A percentile compares a stretch with the other conserved stretches of the same genome.
These are phyloP conservation scores for Corydoras maculifer DNA, from an alignment of 2,113 vertebrate genomes.

Conservation along the genomic window DNA sequence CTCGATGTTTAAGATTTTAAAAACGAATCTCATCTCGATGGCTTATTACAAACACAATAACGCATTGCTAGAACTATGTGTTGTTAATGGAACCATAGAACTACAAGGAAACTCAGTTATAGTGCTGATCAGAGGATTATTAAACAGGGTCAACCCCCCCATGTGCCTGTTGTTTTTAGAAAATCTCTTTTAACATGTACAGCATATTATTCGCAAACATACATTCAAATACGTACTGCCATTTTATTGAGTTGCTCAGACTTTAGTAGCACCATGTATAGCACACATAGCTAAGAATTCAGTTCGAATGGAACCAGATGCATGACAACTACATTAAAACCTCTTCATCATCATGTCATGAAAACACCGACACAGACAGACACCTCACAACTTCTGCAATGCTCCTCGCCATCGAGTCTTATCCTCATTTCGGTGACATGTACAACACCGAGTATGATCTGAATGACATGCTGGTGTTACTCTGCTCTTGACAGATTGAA, in stretches of 20 bases:
- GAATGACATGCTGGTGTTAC: too few species aligned
- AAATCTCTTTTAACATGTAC: slow-evolving; percentile 59
- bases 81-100: neutral
- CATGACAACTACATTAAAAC: slow-evolving; percentile 17
- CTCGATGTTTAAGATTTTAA: too few species aligned
- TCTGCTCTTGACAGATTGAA: too few species aligned
- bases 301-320: slow-evolving; percentile 31
- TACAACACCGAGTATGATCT: too few species aligned
- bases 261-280: slow-evolving; percentile 58
- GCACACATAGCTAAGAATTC: slow-evolving; percentile 41
- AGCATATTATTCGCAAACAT: slow-evolving; percentile 51
- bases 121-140: neutral
- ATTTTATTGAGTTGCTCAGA: slow-evolving; percentile 54
- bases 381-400: neutral
- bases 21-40: too few species aligned
- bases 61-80: neutral
- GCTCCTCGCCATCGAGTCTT: neutral
- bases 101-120: neutral
- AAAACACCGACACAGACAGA: slow-evolving; percentile 1
- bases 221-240: slow-evolving; percentile 64
- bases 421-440: too few species aligned
- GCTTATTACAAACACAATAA: slow-evolving; percentile 24
- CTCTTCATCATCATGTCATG: slow-evolving; percentile 1
- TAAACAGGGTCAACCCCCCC: neutral
- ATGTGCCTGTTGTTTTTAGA: neutral